Conservation (phyloP, 2,113 vertebrate genomes). For the Pyxicephalus adspersus region DNA sequence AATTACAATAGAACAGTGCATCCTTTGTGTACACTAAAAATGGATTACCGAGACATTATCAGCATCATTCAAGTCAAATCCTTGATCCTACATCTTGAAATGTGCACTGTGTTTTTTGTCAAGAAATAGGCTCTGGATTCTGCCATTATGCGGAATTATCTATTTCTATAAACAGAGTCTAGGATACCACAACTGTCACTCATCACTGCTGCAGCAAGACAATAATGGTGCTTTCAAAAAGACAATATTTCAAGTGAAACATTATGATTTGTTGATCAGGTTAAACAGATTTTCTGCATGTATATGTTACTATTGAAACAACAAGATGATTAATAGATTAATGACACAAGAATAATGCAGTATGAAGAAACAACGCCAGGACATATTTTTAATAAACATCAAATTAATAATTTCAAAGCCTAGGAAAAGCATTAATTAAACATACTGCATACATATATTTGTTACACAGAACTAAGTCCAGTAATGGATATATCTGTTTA, state of each 20-base stretch:
- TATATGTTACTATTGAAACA: constrained; percentile 10
- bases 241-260: constrained; percentile 14
- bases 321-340: neutral
- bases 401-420: no score
- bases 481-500: no score
- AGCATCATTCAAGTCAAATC: constrained; percentile 51
- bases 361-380: neutral
- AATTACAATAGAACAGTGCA: constrained; percentile 54
- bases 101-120: constrained; percentile 47
- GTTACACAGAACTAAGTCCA: no score
- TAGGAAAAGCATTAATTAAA: no score
- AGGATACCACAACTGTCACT: constrained; percentile 10
- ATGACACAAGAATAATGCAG: neutral
- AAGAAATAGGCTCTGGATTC: constrained; percentile 38
- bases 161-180: constrained; percentile 17
- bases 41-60: constrained; percentile 45
- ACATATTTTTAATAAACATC: neutral
- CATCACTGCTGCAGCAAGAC: constrained; percentile 8
- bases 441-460: no score
- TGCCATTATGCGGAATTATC: constrained; percentile 36
- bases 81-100: constrained; percentile 47
- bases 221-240: constrained; percentile 13
- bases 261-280: constrained; percentile 31
- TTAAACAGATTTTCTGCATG: constrained; percentile 18
- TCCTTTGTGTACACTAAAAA: constrained; percentile 52